Evolutionary conservation across 2,797 vertebrate species (phyloP), one percentile per base, ranked within the genome.

Genomic region (Spinus pinus): DNA sequence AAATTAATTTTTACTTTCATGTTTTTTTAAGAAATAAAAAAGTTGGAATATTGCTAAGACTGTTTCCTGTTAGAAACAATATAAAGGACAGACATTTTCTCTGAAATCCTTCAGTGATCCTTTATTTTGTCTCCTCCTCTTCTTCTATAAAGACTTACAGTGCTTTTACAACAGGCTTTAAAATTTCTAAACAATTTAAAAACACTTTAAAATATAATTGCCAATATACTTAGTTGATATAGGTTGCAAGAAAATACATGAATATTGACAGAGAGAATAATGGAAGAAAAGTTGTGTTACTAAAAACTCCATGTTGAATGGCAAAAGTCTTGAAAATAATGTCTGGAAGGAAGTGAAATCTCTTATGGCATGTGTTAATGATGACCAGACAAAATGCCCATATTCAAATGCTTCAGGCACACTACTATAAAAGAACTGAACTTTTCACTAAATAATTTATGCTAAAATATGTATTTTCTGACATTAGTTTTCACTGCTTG

Each of bases 381-480:
- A 96, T 85, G 77, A 85, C 91, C 88, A 77, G 67, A 95, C 53
- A 89, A 97, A 94, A 94, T 92, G 79, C 53, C 91, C 44, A 91
- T 92, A 97, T 86, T 97, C 47, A 0, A 96, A 89, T 91, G 93
- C 96, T 95, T 94, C 94, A 89, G 95, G 95, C 83, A 85, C 87
- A 91, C 50, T 90, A 73, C 86, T 95, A 90, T 96, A 97, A 97
- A 97, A 94, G 97, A 97, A 97, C 65, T 98, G 97, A 98, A 98
- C 97, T 98, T 97, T 97, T 96, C 96, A 97, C 93, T 92, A 96
- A 97, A 96, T 98, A 98, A 98, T 98, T 85, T 97, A 98, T 98
- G 98, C 96, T 98, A 98, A 98, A 98, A 98, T 98, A 98, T 98
- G 98, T 96, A 98, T 97, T 98, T 98, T 97, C 91, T 98, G 98